phyloP scores from a whole-genome alignment of 37 sponge, comb jelly and placozoan species.

The Spongia lamella region DNA sequence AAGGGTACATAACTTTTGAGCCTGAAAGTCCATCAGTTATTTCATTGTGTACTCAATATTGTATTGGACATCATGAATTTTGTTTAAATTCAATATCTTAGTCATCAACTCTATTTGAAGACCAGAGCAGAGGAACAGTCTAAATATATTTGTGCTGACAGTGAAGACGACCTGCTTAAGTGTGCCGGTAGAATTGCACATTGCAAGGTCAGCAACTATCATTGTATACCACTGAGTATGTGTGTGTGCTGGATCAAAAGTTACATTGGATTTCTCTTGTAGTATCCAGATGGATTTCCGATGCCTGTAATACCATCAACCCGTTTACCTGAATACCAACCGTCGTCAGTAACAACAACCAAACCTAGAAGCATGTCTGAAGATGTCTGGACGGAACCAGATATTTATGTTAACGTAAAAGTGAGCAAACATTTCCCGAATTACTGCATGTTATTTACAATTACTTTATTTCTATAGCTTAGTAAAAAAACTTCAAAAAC shows the following conservation, averaged over 20 bases:
- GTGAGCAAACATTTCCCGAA: no score
- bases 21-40: not conserved
- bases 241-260: no score
- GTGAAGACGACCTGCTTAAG: constrained; percentile 61
- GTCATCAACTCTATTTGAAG: constrained; percentile 67
- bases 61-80: not conserved
- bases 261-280: not conserved
- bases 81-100: not conserved
- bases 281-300: constrained; percentile 30
- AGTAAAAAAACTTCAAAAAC: not conserved
- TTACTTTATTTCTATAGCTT: no score
- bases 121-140: constrained; percentile 41
- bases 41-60: not conserved
- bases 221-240: no score
- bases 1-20: no score
- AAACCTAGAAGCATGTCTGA: not conserved
- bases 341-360: not conserved
- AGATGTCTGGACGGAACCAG: not conserved
- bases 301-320: constrained; percentile 23
- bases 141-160: constrained; percentile 83
- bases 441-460: no score
- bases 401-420: not conserved
- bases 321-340: no score
- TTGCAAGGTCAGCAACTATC: constrained; percentile 68
- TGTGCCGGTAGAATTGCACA: constrained; percentile 60